Conservation (phyloP, 53 echinoderm and acorn worm genomes). For the Mesocentrotus franciscanus region DNA sequence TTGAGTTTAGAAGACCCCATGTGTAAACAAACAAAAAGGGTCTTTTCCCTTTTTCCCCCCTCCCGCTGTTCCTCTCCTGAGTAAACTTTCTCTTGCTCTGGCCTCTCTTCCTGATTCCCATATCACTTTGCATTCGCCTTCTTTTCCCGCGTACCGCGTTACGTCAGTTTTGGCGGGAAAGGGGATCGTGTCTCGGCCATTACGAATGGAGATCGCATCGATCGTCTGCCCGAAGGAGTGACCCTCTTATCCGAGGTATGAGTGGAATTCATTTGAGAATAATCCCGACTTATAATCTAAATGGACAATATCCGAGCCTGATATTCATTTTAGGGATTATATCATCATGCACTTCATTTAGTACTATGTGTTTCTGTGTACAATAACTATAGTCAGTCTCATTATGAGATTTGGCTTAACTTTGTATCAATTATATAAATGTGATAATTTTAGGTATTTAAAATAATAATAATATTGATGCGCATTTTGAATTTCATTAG, state of each 20-base stretch:
- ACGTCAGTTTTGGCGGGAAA: constrained; percentile 25
- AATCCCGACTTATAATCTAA: background rate
- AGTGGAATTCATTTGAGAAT: background rate
- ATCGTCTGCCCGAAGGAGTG: background rate
- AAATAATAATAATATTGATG: too few relatives aligned
- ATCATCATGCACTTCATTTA: background rate
- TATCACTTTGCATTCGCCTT: background rate
- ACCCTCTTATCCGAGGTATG: constrained; percentile 25
- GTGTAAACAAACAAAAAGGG: background rate
- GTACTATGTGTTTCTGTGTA: too few relatives aligned
- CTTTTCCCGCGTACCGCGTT: background rate
- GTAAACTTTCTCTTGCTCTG: background rate
- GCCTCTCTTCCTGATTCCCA: background rate
- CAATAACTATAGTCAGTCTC: too few relatives aligned
- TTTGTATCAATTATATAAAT: too few relatives aligned
- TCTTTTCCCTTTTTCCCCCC: background rate
- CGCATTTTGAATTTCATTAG: too few relatives aligned
- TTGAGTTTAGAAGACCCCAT: background rate
- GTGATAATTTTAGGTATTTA: too few relatives aligned
- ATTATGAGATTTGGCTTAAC: too few relatives aligned
- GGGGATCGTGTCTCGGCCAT: constrained; percentile 37
- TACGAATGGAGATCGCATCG: constrained; percentile 41
- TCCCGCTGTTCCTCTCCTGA: background rate
- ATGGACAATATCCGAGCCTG: background rate
- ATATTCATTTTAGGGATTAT: background rate